Evolutionary conservation across 2,113 vertebrate species (phyloP), one percentile per base, ranked within the genome.

Genomic region (Elephantulus edwardii): DNA sequence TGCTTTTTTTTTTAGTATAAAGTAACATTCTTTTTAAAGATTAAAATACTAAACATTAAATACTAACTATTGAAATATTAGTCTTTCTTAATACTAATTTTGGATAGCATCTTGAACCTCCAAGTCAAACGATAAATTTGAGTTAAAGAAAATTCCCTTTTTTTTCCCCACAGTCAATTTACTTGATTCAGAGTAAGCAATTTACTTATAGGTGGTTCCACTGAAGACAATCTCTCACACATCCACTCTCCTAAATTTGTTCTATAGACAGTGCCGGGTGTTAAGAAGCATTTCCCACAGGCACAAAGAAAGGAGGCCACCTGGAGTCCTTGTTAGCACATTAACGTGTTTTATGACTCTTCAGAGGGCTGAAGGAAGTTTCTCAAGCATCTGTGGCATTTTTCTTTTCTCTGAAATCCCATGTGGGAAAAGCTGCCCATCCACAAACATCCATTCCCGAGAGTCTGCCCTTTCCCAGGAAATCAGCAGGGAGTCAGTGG

Each of bases 171-270:
- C 22, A 74, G 16, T 58, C n/a, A 80, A 46, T 84, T 44, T 81
- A 38, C 24, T n/a, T n/a, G n/a, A n/a, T n/a, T n/a, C n/a, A n/a
- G n/a, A 82, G 22, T 86, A 83, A 62, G 7, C 54, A 62, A 86
- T 58, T 78, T 89, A 92, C 83, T 78, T 52, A 60, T 20, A 90
- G 22, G 30, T 81, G n/a, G 80, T 77, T 83, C 30, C 40, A 77
- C 79, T 93, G 60, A 81, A 90, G 58, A 94, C 91, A 82, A 89
- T 50, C 40, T 85, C 28, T 78, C 77, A 48, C 77, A 48, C 64
- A 76, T 86, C 44, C 71, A 22, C 80, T 89, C 24, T 46, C 44
- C 17, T 75, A 64, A 79, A 44, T 64, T 28, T 84, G 22, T 88
- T 74, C 78, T 58, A 48, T 71, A 89, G n/a, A 58, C 22, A 88